A percentile compares a stretch with the other conserved stretches of the same genome.
These are phyloP conservation scores for Nemurella pictetii DNA, from an alignment of 2,888 invertebrate species.

Conservation along the genomic window DNA sequence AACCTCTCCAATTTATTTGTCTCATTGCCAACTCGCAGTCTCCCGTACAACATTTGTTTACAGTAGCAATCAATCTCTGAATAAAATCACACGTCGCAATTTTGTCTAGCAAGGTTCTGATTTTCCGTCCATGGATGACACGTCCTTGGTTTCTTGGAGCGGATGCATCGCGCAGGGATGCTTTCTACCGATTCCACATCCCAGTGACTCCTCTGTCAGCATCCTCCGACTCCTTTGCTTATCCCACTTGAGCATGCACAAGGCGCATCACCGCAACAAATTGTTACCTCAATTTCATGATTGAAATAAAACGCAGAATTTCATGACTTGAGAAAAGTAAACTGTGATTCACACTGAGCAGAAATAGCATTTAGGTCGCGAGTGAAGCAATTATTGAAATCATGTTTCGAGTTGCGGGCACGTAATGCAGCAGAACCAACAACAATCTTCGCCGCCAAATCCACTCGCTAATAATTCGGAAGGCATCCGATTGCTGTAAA, in stretches of 20 bases:
- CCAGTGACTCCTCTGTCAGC: too few relatives aligned
- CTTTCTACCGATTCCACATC: too few relatives aligned
- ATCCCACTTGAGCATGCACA: background rate
- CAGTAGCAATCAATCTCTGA: constrained; percentile 26
- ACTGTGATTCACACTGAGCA: background rate
- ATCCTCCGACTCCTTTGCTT: background rate
- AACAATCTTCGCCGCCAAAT: background rate
- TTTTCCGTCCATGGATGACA: background rate
- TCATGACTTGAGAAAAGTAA: background rate
- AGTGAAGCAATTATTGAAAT: background rate
- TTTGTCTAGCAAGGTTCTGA: background rate
- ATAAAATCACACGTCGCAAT: constrained; percentile 17
- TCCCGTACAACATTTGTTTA: constrained; percentile 14
- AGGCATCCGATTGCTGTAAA: background rate
- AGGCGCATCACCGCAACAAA: background rate
- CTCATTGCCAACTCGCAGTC: constrained; percentile 16
- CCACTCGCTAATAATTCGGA: background rate
- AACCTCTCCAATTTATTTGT: constrained; percentile 16
- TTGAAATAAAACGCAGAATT: background rate
- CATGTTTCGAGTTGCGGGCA: background rate
- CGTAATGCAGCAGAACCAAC: background rate
- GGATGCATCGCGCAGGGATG: background rate
- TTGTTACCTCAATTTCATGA: background rate
- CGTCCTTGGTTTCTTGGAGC: background rate
- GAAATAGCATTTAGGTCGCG: background rate